A percentile compares a stretch with the other conserved stretches of the same genome.
Conservation (phyloP, 2,888 invertebrate species). For the Oscheius sp. region DNA sequence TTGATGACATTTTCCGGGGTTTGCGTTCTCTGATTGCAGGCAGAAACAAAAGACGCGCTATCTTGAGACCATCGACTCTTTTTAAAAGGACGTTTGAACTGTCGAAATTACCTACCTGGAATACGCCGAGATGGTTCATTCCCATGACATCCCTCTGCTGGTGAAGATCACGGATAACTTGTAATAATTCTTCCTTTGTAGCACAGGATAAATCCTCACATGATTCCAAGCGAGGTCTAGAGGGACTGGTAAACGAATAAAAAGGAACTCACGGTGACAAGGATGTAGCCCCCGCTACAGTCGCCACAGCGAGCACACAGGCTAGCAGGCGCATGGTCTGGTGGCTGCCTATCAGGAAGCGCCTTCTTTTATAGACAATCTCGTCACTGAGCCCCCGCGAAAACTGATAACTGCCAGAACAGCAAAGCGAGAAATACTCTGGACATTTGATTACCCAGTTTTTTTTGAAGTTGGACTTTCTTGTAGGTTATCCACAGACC, state of each 20-base stretch:
- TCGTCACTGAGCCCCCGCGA: slow-evolving; percentile 19
- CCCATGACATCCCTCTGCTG: background rate
- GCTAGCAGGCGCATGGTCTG: slow-evolving; percentile 16
- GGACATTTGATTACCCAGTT: background rate
- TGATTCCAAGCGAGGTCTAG: background rate
- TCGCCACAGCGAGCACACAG: background rate
- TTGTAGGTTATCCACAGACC: too few relatives aligned
- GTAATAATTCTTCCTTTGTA: slow-evolving; percentile 23
- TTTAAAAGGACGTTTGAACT: background rate
- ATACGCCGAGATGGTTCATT: slow-evolving; percentile 13
- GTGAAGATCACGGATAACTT: slow-evolving; percentile 30
- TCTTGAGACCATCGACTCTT: too few relatives aligned
- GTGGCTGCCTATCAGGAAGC: slow-evolving; percentile 5
- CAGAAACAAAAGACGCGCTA: too few relatives aligned
- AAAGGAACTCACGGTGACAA: slow-evolving; percentile 3
- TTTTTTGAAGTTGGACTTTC: too few relatives aligned
- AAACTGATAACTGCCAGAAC: background rate
- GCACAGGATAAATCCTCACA: slow-evolving; percentile 38
- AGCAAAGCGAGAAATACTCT: too few relatives aligned
- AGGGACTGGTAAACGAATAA: background rate
- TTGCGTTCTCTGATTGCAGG: too few relatives aligned
- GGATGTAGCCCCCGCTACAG: slow-evolving; percentile 1
- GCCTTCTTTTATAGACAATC: slow-evolving; percentile 25
- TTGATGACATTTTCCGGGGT: too few relatives aligned
- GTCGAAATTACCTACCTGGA: background rate